Conservation (phyloP, 2,888 invertebrate species). For the Andrena chrysosceles region DNA sequence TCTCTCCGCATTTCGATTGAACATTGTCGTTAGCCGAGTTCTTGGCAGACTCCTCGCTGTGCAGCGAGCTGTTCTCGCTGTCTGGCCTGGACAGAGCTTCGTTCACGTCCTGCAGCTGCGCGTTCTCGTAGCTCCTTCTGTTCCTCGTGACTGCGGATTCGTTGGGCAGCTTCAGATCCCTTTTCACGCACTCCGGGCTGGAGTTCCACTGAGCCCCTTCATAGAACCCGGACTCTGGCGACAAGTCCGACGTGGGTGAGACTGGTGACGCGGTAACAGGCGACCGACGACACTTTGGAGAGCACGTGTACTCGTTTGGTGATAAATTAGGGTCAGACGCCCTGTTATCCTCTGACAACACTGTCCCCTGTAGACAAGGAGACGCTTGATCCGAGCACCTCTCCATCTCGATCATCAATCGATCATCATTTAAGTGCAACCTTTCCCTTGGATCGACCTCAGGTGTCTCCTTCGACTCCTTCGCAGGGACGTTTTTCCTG, state of each 20-base stretch:
- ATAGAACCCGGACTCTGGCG: constrained; percentile 78
- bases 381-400: constrained; percentile 11
- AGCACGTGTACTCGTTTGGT: constrained; percentile 24
- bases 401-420: constrained; percentile 52
- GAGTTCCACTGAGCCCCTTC: constrained; percentile 71
- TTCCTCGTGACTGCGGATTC: constrained; percentile 67
- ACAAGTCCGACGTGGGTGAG: constrained; percentile 65
- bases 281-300: neutral
- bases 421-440: constrained; percentile 37
- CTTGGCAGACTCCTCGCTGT: constrained; percentile 48
- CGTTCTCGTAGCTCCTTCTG: constrained; percentile 77
- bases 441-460: constrained; percentile 74
- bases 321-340: constrained; percentile 33
- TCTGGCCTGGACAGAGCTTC: constrained; percentile 64
- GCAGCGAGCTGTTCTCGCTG: constrained; percentile 63
- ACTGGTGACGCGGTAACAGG: constrained; percentile 14
- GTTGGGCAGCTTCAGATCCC: constrained; percentile 54
- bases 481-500: constrained; percentile 85
- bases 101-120: constrained; percentile 78
- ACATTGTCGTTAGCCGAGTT: constrained; percentile 36
- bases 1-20: constrained; percentile 24
- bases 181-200: constrained; percentile 70
- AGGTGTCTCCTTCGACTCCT: constrained; percentile 86
- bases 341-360: constrained; percentile 1
- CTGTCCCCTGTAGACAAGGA: constrained; percentile 2